phyloP scores from a whole-genome alignment of 2,888 invertebrate genomes.

The Lycophotia porphyrea region DNA sequence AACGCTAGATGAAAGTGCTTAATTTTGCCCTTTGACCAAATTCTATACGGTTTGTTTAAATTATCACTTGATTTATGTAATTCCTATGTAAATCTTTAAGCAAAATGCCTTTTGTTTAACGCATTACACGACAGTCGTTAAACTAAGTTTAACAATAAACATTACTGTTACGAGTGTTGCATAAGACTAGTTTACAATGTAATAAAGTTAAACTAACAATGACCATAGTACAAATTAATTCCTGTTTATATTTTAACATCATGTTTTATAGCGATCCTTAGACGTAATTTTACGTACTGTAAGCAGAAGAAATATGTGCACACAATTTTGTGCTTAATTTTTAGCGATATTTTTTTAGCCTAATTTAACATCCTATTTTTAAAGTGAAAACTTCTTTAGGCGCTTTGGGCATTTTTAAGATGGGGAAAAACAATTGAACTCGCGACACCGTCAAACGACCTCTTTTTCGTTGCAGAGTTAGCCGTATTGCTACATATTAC shows the following conservation, averaged over 20 bases:
- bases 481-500: too few relatives aligned
- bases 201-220: slow-evolving; percentile 34
- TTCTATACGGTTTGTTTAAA: background rate
- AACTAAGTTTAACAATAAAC: slow-evolving; percentile 37
- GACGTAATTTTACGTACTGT: background rate
- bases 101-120: slow-evolving; percentile 16
- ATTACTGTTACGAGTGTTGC: background rate
- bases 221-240: slow-evolving; percentile 1
- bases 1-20: too few relatives aligned
- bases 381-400: too few relatives aligned
- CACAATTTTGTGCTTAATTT: too few relatives aligned
- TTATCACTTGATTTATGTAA: slow-evolving; percentile 1
- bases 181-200: slow-evolving; percentile 37
- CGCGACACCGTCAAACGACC: too few relatives aligned
- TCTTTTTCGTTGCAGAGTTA: too few relatives aligned
- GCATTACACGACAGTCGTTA: slow-evolving; percentile 12
- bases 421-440: too few relatives aligned
- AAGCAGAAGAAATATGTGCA: background rate
- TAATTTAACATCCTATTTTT: background rate
- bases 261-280: background rate
- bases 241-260: background rate
- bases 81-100: slow-evolving; percentile 6
- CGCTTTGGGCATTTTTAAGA: too few relatives aligned
- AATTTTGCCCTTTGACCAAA: background rate
- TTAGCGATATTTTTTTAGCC: background rate